These are phyloP conservation scores for Bombylius major DNA, from an alignment of 2,888 invertebrate species.

Conservation along the genomic window DNA sequence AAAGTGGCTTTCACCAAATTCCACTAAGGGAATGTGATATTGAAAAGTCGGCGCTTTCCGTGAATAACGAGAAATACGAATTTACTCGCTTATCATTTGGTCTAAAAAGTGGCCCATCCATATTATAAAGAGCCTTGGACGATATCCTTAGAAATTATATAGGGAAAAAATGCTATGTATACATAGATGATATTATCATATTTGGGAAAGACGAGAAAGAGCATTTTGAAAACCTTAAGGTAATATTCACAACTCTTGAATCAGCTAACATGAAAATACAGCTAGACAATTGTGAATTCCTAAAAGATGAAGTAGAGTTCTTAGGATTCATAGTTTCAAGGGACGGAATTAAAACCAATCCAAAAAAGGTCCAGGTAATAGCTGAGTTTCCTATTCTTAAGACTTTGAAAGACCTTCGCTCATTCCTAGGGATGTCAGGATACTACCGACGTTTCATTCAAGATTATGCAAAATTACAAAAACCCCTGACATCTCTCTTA, in stretches of 20 bases:
- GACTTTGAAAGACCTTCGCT: slow-evolving; percentile 11
- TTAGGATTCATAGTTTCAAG: slow-evolving; percentile 21
- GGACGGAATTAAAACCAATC: slow-evolving; percentile 10
- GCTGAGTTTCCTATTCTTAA: slow-evolving; percentile 13
- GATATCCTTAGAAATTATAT: background rate
- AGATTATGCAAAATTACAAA: slow-evolving; percentile 12
- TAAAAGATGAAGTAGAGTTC: slow-evolving; percentile 21
- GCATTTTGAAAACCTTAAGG: slow-evolving; percentile 4
- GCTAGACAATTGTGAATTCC: slow-evolving; percentile 17
- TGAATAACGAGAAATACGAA: no score
- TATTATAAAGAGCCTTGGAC: slow-evolving; percentile 9
- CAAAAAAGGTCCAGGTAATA: slow-evolving; percentile 15
- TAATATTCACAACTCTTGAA: slow-evolving; percentile 2
- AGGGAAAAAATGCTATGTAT: slow-evolving; percentile 6
- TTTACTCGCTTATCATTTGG: no score
- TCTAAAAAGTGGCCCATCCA: slow-evolving; percentile 9
- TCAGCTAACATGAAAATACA: slow-evolving; percentile 8
- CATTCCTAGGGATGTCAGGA: slow-evolving; percentile 12
- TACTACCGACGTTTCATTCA: slow-evolving; percentile 15
- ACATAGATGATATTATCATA: slow-evolving; percentile 10
- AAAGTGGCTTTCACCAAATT: no score
- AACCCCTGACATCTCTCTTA: slow-evolving; percentile 2
- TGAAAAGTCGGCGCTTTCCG: slow-evolving; percentile 7
- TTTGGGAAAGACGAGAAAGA: slow-evolving; percentile 7
- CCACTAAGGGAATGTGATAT: no score